A percentile compares a stretch with the other conserved stretches of the same genome.
Evolutionary conservation across 2,797 vertebrate species (phyloP).

Genomic region (Pangasius larnaudii): DNA sequence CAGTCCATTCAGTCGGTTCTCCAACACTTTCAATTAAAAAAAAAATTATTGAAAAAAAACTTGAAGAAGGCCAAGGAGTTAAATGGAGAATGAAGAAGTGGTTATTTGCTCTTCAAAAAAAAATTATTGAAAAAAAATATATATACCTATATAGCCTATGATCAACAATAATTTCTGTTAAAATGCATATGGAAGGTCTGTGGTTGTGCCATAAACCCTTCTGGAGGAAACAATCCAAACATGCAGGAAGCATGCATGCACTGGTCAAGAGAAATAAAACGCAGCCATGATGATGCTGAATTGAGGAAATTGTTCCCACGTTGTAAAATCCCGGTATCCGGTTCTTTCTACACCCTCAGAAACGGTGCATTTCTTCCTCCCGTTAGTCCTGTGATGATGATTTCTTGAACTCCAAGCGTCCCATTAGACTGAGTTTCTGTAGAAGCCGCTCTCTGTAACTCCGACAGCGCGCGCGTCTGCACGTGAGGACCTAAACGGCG

Average conservation of each 20-base stretch:
- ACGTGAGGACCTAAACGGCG: conserved; percentile 22
- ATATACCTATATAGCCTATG: background rate
- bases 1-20: conserved; percentile 16
- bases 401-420: conserved; percentile 34
- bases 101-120: background rate
- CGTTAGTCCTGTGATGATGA: conserved; percentile 1
- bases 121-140: background rate
- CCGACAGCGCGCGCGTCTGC: conserved; percentile 55
- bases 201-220: conserved; percentile 8
- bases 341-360: background rate
- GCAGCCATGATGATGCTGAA: conserved; percentile 8
- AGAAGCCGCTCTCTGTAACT: conserved; percentile 61
- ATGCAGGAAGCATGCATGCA: background rate
- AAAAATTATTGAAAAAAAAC: background rate
- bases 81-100: background rate
- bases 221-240: conserved; percentile 9
- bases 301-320: conserved; percentile 3
- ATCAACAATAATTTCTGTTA: background rate
- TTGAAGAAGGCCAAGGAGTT: background rate
- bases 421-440: conserved; percentile 51
- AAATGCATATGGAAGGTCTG: conserved; percentile 9
- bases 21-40: background rate
- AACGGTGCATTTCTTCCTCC: conserved; percentile 18
- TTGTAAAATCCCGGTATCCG: conserved; percentile 37
- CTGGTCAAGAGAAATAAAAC: background rate